Base-by-base conservation (phyloP, 1,140 invertebrate genomes). In the Solenopsis invicta region DNA sequence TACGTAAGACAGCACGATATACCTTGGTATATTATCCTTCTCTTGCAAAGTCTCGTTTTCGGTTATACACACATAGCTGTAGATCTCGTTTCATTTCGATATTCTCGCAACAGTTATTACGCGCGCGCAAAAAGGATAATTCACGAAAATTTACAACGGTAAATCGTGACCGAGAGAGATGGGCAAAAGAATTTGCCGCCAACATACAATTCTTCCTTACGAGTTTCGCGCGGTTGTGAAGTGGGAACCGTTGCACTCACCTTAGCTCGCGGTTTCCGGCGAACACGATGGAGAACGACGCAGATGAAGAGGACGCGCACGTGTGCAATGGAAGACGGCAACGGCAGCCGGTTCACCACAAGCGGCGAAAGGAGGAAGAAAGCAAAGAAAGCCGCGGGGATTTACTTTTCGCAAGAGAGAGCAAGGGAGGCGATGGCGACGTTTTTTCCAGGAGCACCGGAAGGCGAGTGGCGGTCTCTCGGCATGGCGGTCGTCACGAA, bases 391-490 rank as follows among this genome's bases (percentile, higher is more conserved):
- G 12, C 3, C n/a, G 77, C n/a, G n/a, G n/a, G 48, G 29, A 34
- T 12, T 62, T 48, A 50, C 37, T 82, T 54, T 37, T 61, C 37
- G 13, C 41, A 67, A 13, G 37, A n/a, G 54, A 52, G 21, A 6
- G 16, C 37, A 13, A 24, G 10, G 69, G 8, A 29, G 16, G n/a
- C n/a, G n/a, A 4, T 21, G n/a, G 34, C 52, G 54, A 75, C 62
- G 80, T 84, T 16, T 74, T 84, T 75, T 62, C 37, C 29, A 56
- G 18, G 84, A 78, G 50, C 87, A 92, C 86, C 88, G 89, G 89
- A 92, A 93, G 81, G 78, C 59, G 56, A 93, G 41, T 93, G 90
- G 88, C 88, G 86, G 64, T 84, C 34, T 59, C 54, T 85, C 50
- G 59, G 69, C 88, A 71, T 84, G 29, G 54, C 81, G 21, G 56